Base-by-base conservation (phyloP, 2,888 invertebrate genomes). In the Chrysopilus asiliformis region DNA sequence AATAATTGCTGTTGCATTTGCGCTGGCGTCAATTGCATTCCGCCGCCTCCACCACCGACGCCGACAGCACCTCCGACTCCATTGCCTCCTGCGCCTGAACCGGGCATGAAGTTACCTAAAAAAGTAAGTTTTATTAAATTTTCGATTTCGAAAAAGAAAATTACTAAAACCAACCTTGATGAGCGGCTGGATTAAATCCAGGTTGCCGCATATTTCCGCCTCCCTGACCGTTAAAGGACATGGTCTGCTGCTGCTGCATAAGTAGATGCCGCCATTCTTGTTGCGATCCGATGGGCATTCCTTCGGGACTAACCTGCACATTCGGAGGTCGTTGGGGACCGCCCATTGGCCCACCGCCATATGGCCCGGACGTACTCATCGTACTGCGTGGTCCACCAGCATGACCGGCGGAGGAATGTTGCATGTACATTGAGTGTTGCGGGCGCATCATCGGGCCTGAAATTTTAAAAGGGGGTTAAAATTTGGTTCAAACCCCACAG, bases 401-500 rank as follows among this genome's bases (percentile, higher is more conserved):
- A 50, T 47, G 42, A 39, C 47, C 43, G 42, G 53, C 53, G 8
- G 53, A 56, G 44, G 59, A 59, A 51, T 60, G 57, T 53, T 63
- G 56, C 67, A 71, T 68, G 44, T 70, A 71, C 66, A 70, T 68
- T 24, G 62, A 57, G 46, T 69, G 69, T 56, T 73, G 74, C 3
- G 74, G 71, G 44, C 76, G 66, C 70, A 77, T 75, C 77, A 76
- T 77, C 4, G 76, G 76, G 45, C 74, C 74, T 72, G 46, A 22
- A 43, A 35, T 42, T 27, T 32, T 22, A 33, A 20, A 38, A 36
- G 25, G 31, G 28, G 14, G 4, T 5, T 22, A 30, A 38, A 6
- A 31, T 6, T 9, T 18, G 19, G 14, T 29, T 22, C 13, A 15
- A 29, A 17, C 12, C n/a, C n/a, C n/a, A n/a, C n/a, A n/a, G n/a